These are phyloP conservation scores for Ciconia stormi DNA, from an alignment of 2,113 vertebrate genomes.

Conservation along the genomic window DNA sequence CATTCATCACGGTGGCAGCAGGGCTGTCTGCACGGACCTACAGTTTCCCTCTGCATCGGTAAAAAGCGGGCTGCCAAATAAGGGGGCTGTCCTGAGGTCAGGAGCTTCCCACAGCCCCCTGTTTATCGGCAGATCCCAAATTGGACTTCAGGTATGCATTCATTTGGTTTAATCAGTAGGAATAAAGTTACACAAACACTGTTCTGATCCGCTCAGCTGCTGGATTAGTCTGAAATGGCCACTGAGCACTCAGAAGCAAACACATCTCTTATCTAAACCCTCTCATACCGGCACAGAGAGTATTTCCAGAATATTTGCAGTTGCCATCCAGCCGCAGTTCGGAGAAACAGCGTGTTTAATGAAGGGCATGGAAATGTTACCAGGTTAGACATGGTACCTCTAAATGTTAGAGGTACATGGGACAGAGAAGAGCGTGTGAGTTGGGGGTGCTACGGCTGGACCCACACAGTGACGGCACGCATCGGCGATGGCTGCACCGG, in stretches of 20 bases:
- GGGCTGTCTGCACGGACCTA: neutral
- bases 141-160: neutral
- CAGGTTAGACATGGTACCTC: too few species aligned
- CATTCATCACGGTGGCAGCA: neutral
- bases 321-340: neutral
- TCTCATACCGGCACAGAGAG: neutral
- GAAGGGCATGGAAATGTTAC: neutral
- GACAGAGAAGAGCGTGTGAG: accelerated
- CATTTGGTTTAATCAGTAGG: neutral
- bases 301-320: neutral
- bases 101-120: neutral
- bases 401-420: neutral
- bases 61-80: neutral
- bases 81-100: neutral
- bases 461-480: accelerated
- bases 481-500: accelerated
- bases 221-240: neutral
- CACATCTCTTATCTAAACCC: neutral
- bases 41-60: neutral
- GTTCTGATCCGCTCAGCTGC: neutral
- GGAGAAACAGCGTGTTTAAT: neutral
- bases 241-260: neutral
- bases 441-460: neutral
- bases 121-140: neutral
- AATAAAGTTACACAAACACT: neutral